Evolutionary conservation across 2,113 vertebrate genomes (phyloP).

Genomic region (Microcebus ravelobensis): DNA sequence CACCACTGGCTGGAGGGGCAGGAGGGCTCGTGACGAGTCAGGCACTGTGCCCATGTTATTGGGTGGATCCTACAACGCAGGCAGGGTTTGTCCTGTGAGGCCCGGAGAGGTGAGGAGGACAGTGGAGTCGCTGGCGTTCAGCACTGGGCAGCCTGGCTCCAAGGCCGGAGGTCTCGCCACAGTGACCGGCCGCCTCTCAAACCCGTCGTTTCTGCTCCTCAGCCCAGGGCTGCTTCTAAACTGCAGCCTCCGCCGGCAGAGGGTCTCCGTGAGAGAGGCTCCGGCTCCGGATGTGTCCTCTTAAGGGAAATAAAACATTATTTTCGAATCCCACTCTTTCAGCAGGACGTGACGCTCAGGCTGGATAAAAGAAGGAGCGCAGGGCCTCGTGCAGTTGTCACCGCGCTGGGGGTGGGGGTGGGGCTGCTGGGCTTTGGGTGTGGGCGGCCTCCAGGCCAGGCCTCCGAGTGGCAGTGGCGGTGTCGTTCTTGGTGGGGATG

Average conservation of each 20-base stretch:
- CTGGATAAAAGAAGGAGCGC: slow-evolving; percentile 54
- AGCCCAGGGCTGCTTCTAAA: not conserved
- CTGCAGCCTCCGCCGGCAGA: not conserved
- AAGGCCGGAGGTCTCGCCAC: not conserved
- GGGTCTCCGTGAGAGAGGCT: not conserved
- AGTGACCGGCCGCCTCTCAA: rapidly evolving
- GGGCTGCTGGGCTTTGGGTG: rapidly evolving
- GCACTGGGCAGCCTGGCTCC: not conserved
- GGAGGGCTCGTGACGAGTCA: not conserved
- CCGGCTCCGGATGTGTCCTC: not conserved
- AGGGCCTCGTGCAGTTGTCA: slow-evolving; percentile 49
- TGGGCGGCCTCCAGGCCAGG: too few relatives aligned
- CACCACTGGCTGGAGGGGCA: not conserved
- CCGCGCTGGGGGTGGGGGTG: not conserved
- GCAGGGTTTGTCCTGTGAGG: too few relatives aligned
- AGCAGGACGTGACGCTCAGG: not conserved
- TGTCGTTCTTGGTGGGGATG: not conserved
- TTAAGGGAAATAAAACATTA: slow-evolving; percentile 71
- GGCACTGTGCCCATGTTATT: not conserved
- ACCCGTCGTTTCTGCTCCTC: not conserved
- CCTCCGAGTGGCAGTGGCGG: rapidly evolving
- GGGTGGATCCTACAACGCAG: not conserved
- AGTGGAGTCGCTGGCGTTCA: not conserved
- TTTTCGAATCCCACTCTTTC: slow-evolving; percentile 67
- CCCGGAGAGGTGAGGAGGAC: not conserved